Evolutionary conservation across 2,888 invertebrate species (phyloP).

Genomic region (Alloscopus bannaensis): DNA sequence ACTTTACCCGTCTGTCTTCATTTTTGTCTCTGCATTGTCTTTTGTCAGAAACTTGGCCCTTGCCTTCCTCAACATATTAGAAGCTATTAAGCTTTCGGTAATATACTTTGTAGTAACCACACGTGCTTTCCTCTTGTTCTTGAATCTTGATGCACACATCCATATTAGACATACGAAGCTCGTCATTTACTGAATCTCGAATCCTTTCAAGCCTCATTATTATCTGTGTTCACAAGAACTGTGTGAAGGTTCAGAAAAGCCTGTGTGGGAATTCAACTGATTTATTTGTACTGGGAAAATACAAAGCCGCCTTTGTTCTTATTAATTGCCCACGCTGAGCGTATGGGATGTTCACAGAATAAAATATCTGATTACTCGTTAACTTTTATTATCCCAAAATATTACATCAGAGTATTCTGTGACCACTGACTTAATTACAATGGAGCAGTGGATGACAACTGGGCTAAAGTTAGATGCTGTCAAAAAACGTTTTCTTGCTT

Average conservation of each 20-base stretch:
- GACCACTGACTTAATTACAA: background rate
- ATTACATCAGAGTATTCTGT: background rate
- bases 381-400: constrained; percentile 27
- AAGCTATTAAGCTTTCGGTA: too few relatives aligned
- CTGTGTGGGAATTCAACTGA: background rate
- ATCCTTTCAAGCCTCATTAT: too few relatives aligned
- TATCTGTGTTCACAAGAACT: too few relatives aligned
- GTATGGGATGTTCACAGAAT: background rate
- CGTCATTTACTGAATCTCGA: too few relatives aligned
- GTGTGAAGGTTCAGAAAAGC: too few relatives aligned
- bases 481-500: too few relatives aligned
- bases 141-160: too few relatives aligned
- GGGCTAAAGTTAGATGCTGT: too few relatives aligned
- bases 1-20: constrained; percentile 1
- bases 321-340: constrained; percentile 17
- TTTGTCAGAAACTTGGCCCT: background rate
- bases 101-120: too few relatives aligned
- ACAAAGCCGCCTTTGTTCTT: constrained; percentile 29
- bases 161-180: too few relatives aligned
- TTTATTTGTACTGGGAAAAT: background rate
- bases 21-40: background rate
- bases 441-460: constrained; percentile 9
- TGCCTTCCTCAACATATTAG: constrained; percentile 10
- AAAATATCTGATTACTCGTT: constrained; percentile 55
- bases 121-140: too few relatives aligned